Evolutionary conservation across 2,888 invertebrate species (phyloP), one percentile per base, ranked within the genome.

Genomic region (Lithosia quadra): DNA sequence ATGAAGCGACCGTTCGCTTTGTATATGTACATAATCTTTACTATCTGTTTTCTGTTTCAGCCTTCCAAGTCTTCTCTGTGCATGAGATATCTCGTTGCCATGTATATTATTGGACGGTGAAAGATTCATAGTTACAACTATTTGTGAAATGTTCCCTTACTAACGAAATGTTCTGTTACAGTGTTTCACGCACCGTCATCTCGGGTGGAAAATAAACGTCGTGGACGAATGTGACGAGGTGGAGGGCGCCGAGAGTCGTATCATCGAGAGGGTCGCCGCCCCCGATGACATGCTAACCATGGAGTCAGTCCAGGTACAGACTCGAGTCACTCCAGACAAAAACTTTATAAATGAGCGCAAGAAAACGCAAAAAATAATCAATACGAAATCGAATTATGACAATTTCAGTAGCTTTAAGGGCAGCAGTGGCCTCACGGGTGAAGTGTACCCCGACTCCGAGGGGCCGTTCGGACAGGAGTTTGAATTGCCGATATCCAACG

Each of bases 201-300:
- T 99, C 85, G 99, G 99, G 63, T 99, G 99, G 98, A 98, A 98
- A 93, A 99, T 99, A 83, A 97, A 98, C 90, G 98, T 99, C 0
- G 95, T 97, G 76, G 98, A 99, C 89, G 95, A 96, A 60, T 98
- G 98, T 85, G 97, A 98, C 77, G 90, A 88, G 69, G 87, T 90
- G 1, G 95, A 95, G 60, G 96, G 95, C 28, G 96, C 96, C 83
- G 95, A 96, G 65, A 95, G 95, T 80, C 93, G 92, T 18, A 89
- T 94, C 77, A 91, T 93, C 7, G 92, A 95, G 76, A 89, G 88
- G 8, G 82, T 93, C 4, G 85, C 90, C 1, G 90, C 91, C 5
- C 91, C 92, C 18, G 87, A 88, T 64, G 91, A 93, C 74, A 86
- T 92, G 67, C 85, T 84, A 22, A 89, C 89, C 66, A 93, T 95